Evolutionary conservation across 2,888 invertebrate genomes (phyloP), one percentile per base, ranked within the genome.

Genomic region (Dermolepida albohirtum): DNA sequence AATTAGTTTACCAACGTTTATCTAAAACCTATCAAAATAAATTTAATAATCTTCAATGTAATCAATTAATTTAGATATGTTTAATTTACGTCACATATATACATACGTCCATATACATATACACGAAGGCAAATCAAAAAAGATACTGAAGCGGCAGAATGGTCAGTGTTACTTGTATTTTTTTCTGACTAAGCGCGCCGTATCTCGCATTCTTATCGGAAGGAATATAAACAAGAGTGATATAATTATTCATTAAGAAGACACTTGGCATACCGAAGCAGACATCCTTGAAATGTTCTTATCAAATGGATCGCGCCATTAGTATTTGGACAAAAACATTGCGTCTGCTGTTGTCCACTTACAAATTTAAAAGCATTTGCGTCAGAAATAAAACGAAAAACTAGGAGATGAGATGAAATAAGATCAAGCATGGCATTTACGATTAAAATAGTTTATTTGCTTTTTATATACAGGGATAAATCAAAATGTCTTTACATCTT

Each of bases 241-340:
- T 76, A 74, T 77, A 76, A 76, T 77, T 77, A 75, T 77, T 77
- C 75, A 75, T 76, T 75, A 76, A 74, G 74, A 73, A 73, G 75
- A 75, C 75, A 74, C 73, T 74, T 72, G 75, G 75, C 72, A 75
- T 75, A 73, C 73, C 70, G 49, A 17, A 27, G 43, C 62, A 67
- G 66, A 67, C 66, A 67, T 67, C 66, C 66, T 67, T 67, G 66
- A 59, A 62, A 47, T 34, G 51, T 47, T 50, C 34, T 67, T 67
- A 67, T 67, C 66, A 59, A 51, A 50, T 50, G 40, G 59, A 67
- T 67, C 66, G 62, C 43, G 43, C 62, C 66, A 67, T 67, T 67
- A 67, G 66, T 59, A 51, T 67, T 67, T 67, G 41, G 66, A 50
- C 51, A 59, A 67, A 67, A 59, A 67, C 59, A 62, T 62, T 51